Evolutionary conservation across 2,888 invertebrate genomes (phyloP), one percentile per base, ranked within the genome.

Genomic region (Stenichneumon culpator): DNA sequence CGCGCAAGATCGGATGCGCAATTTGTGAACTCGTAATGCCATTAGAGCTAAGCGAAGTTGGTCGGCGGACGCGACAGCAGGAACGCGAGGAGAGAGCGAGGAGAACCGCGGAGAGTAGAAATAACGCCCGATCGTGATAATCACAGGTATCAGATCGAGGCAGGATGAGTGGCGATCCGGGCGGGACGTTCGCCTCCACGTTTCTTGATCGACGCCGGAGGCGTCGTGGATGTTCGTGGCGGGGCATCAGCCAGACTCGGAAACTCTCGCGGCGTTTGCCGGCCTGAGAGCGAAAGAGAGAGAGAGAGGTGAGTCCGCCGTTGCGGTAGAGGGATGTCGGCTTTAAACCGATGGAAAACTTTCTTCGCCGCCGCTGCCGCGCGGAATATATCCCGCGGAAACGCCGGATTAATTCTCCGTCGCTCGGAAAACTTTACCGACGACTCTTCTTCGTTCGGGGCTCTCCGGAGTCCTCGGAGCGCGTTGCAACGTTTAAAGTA

Each of bases 341-440:
- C 57, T 84, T 80, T 63, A 73, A 81, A 87, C 87, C 83, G 75
- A 83, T 84, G 87, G 86, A 86, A 90, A 90, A 89, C 88, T 92
- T 92, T 91, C 88, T 88, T 87, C 89, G 86, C 87, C 87, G 89
- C 89, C 86, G 89, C 90, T 89, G 88, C 90, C 89, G 88, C 86
- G 86, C 88, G 89, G 25, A 57, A 57, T 57, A 90, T 91, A 91
- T 91, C 88, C 90, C 90, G 89, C 87, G 90, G 90, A 91, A 91
- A 90, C 89, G 88, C 90, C 88, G 88, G 90, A 90, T 92, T 91
- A 90, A 90, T 89, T 90, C 88, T 89, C 88, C 89, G 86, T 72
- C 72, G 57, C 67, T 88, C 44, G 44, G 44, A 47, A 90, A 91
- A 63, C 88, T 25, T 90, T 90, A 89, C 87, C 86, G 87, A 89